Conservation (phyloP, 1,140 invertebrate genomes). For the Conus betulinus region DNA sequence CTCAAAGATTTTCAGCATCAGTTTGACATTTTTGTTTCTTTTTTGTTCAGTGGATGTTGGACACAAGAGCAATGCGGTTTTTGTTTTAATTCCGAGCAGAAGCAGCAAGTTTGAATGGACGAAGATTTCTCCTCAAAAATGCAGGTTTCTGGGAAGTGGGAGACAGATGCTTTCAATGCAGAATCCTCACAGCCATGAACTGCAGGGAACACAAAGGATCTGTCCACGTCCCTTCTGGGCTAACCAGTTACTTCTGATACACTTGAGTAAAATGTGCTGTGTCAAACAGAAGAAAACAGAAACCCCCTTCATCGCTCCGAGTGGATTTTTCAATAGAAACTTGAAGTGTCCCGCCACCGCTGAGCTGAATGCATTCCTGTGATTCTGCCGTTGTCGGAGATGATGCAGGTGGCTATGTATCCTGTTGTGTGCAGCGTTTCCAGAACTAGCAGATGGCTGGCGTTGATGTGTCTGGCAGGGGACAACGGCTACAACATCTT, state of each 20-base stretch:
- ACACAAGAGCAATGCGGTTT: too few species aligned
- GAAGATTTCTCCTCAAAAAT: neutral
- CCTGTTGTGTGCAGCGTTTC: neutral
- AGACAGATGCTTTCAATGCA: neutral
- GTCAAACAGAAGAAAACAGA: constrained; percentile 9
- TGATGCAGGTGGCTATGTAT: neutral
- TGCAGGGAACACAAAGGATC: neutral
- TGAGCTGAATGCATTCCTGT: neutral
- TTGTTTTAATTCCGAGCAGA: too few species aligned
- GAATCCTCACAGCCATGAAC: neutral
- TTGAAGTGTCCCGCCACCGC: neutral
- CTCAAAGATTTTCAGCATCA: constrained; percentile 10
- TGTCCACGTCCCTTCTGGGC: neutral
- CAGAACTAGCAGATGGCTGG: neutral
- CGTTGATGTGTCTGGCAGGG: neutral
- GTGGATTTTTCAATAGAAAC: neutral
- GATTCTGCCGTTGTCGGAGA: constrained; percentile 9
- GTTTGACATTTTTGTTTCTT: constrained; percentile 1
- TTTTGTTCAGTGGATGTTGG: neutral
- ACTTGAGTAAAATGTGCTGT: neutral
- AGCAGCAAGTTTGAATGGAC: too few species aligned
- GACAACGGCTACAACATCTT: neutral
- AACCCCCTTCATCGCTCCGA: neutral
- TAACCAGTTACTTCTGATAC: constrained; percentile 3
- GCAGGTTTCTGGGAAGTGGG: neutral